A percentile compares a stretch with the other conserved stretches of the same genome.
These are phyloP conservation scores for Bombyx huttoni DNA, from an alignment of 2,888 invertebrate species.

Conservation along the genomic window DNA sequence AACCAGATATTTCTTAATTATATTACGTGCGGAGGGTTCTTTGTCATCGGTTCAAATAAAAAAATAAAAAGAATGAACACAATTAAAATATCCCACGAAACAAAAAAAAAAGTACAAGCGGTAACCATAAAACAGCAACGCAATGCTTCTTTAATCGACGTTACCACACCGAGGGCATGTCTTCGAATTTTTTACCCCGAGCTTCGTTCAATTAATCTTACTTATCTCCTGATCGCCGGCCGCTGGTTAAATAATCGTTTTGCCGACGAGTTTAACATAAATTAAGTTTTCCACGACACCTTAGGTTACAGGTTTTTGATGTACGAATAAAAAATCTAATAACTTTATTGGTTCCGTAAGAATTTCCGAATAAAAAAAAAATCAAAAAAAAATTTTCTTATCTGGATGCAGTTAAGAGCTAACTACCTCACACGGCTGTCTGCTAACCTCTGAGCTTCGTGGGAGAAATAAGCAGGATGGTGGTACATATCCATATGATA, in stretches of 20 bases:
- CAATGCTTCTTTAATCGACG: slow-evolving; percentile 12
- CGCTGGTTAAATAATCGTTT: slow-evolving; percentile 63
- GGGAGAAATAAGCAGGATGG: no score
- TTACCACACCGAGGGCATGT: slow-evolving; percentile 52
- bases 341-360: background rate
- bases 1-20: no score
- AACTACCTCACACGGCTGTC: no score
- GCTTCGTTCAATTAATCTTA: slow-evolving; percentile 59
- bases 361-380: no score
- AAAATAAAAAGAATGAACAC: background rate
- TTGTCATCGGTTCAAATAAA: no score
- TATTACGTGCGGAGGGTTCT: no score
- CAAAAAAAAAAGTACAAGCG: background rate
- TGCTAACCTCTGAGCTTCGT: no score
- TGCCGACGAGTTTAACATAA: slow-evolving; percentile 67
- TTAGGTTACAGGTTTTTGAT: slow-evolving; percentile 24
- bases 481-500: no score
- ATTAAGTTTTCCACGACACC: slow-evolving; percentile 70
- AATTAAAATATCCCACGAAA: background rate
- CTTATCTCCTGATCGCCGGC: slow-evolving; percentile 55
- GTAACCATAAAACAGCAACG: background rate
- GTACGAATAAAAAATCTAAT: slow-evolving; percentile 22
- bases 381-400: no score
- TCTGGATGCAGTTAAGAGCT: no score
- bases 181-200: slow-evolving; percentile 39